These are phyloP conservation scores for Cochlearius cochlearius DNA, from an alignment of 2,113 vertebrate species.

Conservation along the genomic window DNA sequence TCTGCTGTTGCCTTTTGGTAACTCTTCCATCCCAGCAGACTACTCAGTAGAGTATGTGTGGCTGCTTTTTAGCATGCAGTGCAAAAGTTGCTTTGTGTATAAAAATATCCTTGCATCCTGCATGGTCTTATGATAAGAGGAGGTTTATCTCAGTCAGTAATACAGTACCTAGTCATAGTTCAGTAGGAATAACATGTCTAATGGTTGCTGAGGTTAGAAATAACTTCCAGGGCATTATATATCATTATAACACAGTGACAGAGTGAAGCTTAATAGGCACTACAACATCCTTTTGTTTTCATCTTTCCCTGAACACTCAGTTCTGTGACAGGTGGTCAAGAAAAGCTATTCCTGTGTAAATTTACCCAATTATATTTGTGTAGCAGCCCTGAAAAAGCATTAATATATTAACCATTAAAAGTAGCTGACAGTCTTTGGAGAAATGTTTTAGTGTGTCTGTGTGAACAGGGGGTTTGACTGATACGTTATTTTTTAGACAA, in stretches of 20 bases:
- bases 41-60: not conserved
- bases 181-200: not conserved
- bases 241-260: not conserved
- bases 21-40: not conserved
- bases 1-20: not conserved
- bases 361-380: slow-evolving; percentile 13
- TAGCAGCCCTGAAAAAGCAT: not conserved
- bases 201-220: not conserved
- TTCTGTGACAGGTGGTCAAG: not conserved
- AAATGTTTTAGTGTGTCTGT: not conserved
- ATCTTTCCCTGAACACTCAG: not conserved
- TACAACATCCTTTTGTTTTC: slow-evolving; percentile 1
- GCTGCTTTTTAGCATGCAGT: not conserved
- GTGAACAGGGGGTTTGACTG: not conserved
- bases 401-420: not conserved
- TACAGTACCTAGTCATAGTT: not conserved
- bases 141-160: not conserved
- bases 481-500: not conserved
- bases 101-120: not conserved
- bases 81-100: not conserved
- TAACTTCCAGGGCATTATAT: not conserved
- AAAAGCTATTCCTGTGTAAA: slow-evolving; percentile 7
- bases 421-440: not conserved
- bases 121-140: not conserved
- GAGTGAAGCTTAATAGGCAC: not conserved